Percentiles rank a stretch among this genome's conserved stretches.
These are phyloP conservation scores for Dufourea novaeangliae DNA, from an alignment of 1,140 invertebrate genomes.

Conservation along the genomic window DNA sequence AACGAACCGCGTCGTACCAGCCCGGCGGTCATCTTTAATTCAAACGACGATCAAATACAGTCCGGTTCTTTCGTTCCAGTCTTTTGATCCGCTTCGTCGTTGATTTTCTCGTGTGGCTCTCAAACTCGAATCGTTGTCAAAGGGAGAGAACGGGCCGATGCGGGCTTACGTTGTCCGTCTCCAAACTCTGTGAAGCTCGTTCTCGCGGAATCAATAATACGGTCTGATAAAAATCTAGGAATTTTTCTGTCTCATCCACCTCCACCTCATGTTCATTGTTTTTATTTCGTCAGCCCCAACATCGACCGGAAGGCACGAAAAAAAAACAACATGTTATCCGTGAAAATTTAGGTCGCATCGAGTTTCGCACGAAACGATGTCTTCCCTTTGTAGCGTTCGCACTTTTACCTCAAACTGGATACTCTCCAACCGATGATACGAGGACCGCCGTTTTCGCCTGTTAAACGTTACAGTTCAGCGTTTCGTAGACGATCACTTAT, in stretches of 20 bases:
- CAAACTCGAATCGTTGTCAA: not conserved
- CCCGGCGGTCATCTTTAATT: conserved; percentile 50
- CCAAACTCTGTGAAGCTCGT: not conserved
- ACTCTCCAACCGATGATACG: not conserved
- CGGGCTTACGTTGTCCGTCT: not conserved
- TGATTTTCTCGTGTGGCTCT: conserved; percentile 13
- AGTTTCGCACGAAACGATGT: not conserved
- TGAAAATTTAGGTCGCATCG: conserved; percentile 25
- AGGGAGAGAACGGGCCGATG: not conserved
- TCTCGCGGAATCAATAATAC: conserved; percentile 14
- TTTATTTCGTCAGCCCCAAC: no score
- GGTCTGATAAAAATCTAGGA: conserved; percentile 37
- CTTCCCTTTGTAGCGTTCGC: conserved; percentile 32
- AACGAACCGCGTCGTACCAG: conserved; percentile 7
- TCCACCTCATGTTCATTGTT: no score
- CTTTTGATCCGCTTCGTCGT: conserved; percentile 34
- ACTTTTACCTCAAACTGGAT: conserved; percentile 22
- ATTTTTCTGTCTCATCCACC: not conserved
- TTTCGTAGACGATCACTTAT: not conserved
- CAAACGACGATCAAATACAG: conserved; percentile 44
- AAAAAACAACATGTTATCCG: not conserved
- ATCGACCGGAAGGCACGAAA: no score
- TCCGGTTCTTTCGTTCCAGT: conserved; percentile 18
- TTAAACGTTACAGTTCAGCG: conserved; percentile 26
- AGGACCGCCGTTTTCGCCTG: not conserved